phyloP scores from a whole-genome alignment of 2,797 vertebrate genomes.

The Cygnus olor region DNA sequence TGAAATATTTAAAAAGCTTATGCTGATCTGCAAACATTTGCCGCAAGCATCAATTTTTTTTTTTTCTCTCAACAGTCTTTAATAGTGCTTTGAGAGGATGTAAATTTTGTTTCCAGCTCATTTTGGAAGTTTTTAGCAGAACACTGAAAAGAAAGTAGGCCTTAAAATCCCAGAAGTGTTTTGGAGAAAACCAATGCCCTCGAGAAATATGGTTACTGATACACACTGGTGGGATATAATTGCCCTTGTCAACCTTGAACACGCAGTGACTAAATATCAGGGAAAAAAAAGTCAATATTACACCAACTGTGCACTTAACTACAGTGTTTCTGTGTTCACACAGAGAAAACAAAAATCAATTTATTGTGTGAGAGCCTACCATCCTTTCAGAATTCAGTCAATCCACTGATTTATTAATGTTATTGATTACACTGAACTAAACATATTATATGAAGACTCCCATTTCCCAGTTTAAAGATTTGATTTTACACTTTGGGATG shows the following conservation, averaged over 20 bases:
- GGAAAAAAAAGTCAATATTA: slow-evolving; percentile 73
- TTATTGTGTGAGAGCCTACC: slow-evolving; percentile 53
- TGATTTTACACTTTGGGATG: slow-evolving; percentile 23
- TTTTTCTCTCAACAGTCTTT: not conserved
- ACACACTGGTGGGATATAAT: slow-evolving; percentile 48
- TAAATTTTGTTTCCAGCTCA: not conserved
- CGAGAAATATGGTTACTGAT: slow-evolving; percentile 25
- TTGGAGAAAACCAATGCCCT: not conserved
- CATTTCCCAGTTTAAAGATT: not conserved
- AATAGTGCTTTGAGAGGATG: not conserved
- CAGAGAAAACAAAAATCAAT: slow-evolving; percentile 64
- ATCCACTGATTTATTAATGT: slow-evolving; percentile 66
- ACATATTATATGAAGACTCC: slow-evolving; percentile 11
- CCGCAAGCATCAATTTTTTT: not conserved
- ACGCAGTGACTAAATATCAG: slow-evolving; percentile 66
- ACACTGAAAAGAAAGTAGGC: not conserved
- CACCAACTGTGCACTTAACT: slow-evolving; percentile 63
- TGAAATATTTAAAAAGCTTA: slow-evolving; percentile 51
- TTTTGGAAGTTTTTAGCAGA: slow-evolving; percentile 28
- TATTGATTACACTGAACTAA: slow-evolving; percentile 60
- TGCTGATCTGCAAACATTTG: slow-evolving; percentile 21
- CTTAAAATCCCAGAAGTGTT: slow-evolving; percentile 5
- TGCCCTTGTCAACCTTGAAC: slow-evolving; percentile 72
- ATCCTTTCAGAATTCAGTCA: slow-evolving; percentile 60
- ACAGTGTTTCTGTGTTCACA: slow-evolving; percentile 41